These are phyloP conservation scores for Anorthoa munda DNA, from an alignment of 2,888 invertebrate species.

Conservation along the genomic window DNA sequence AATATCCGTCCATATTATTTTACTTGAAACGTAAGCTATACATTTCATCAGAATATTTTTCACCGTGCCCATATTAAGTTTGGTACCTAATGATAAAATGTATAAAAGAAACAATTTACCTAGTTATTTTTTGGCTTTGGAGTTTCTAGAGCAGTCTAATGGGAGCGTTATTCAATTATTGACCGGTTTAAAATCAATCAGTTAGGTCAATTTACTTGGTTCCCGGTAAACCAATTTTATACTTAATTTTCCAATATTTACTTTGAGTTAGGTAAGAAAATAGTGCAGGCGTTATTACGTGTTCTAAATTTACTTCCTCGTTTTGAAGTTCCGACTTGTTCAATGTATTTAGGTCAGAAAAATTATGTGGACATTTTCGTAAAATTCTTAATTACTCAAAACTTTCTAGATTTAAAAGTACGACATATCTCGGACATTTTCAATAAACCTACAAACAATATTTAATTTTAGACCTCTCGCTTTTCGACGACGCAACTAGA, in stretches of 20 bases:
- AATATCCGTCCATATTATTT: no score
- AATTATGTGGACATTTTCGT: no score
- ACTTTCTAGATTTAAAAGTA: background rate
- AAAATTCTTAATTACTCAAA: no score
- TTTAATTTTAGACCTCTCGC: background rate
- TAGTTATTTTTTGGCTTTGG: background rate
- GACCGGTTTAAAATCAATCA: conserved; percentile 13
- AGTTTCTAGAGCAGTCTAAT: background rate
- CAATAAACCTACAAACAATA: background rate
- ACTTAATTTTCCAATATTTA: background rate
- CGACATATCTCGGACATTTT: background rate
- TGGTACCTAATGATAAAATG: no score
- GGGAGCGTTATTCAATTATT: background rate
- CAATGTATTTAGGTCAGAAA: background rate
- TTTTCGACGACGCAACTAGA: background rate
- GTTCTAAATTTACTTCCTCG: background rate
- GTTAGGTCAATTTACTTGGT: conserved; percentile 17
- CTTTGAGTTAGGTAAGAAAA: background rate
- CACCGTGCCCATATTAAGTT: no score
- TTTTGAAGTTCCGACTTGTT: background rate
- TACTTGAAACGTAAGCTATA: no score
- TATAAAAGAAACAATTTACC: no score
- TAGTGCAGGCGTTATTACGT: background rate
- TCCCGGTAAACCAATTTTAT: background rate
- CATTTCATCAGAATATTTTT: no score